A percentile compares a stretch with the other conserved stretches of the same genome.
Evolutionary conservation across 30 jellyfish, hydroid and myxozoan genomes (phyloP).

Genomic region (Hydra vulgaris): DNA sequence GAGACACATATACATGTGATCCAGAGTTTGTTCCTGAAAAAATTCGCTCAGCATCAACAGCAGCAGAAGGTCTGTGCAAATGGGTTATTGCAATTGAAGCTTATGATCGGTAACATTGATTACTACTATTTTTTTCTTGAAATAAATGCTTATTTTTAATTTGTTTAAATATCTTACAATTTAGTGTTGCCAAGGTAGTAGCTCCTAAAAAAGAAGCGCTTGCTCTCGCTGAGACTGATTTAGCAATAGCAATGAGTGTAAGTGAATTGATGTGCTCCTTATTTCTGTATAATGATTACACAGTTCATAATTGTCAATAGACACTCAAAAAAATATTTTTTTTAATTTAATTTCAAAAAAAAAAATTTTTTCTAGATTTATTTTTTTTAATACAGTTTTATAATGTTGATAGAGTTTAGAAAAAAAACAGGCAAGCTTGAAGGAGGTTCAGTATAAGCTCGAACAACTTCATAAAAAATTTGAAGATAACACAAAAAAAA

Average conservation of each 20-base stretch:
- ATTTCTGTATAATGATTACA: no score
- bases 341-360: no score
- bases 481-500: constrained; percentile 86
- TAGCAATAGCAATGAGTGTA: constrained; percentile 97
- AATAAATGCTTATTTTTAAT: neutral
- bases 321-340: no score
- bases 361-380: neutral
- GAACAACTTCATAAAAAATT: constrained; percentile 90
- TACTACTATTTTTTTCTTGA: no score
- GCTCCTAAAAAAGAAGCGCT: constrained; percentile 96
- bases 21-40: constrained; percentile 95
- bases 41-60: constrained; percentile 91
- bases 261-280: neutral
- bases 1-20: constrained; percentile 64
- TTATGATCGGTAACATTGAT: constrained; percentile 75
- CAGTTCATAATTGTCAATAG: no score
- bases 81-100: constrained; percentile 99
- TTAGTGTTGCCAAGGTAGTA: constrained; percentile 94
- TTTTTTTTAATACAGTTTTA: no score
- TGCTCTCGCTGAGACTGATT: constrained; percentile 85
- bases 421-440: constrained; percentile 70
- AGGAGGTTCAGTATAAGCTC: constrained; percentile 91
- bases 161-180: no score
- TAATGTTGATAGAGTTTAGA: constrained; percentile 58
- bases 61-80: constrained; percentile 97